Percentiles rank a stretch among this genome's conserved stretches.
Conservation (phyloP, 2,888 invertebrate species). For the Epistrophella euchroma region DNA sequence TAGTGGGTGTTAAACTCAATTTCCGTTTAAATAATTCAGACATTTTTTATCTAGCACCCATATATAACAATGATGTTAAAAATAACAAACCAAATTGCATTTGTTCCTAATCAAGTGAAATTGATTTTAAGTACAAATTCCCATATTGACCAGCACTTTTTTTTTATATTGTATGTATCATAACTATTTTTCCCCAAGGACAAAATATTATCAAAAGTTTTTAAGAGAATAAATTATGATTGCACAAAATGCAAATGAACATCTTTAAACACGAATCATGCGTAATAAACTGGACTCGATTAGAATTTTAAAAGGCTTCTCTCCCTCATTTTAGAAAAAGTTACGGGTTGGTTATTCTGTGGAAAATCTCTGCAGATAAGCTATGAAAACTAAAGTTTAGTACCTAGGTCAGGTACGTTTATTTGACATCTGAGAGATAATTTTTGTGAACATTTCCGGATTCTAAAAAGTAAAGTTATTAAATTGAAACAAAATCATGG, state of each 20-base stretch:
- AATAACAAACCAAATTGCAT: too few relatives aligned
- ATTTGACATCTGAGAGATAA: conserved; percentile 44
- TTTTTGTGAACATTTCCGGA: conserved; percentile 12
- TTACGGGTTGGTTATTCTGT: background rate
- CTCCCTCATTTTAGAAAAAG: background rate
- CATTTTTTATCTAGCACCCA: too few relatives aligned
- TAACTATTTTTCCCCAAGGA: background rate
- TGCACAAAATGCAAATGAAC: conserved; percentile 23
- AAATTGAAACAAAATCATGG: background rate
- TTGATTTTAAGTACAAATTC: too few relatives aligned
- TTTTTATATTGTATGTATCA: background rate
- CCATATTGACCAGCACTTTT: background rate
- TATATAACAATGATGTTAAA: too few relatives aligned
- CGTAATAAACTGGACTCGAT: conserved; percentile 27
- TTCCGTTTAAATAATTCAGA: too few relatives aligned
- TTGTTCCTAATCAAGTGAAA: too few relatives aligned
- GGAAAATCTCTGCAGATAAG: background rate
- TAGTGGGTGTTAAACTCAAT: too few relatives aligned
- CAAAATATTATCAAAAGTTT: background rate
- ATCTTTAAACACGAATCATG: conserved; percentile 14
- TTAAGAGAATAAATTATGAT: conserved; percentile 1
- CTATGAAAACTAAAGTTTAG: conserved; percentile 19
- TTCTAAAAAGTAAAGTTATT: background rate
- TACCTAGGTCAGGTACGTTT: conserved; percentile 55
- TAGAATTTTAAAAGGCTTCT: conserved; percentile 37